phyloP scores from a whole-genome alignment of 2,797 vertebrate species.

The Sphenodon punctatus region DNA sequence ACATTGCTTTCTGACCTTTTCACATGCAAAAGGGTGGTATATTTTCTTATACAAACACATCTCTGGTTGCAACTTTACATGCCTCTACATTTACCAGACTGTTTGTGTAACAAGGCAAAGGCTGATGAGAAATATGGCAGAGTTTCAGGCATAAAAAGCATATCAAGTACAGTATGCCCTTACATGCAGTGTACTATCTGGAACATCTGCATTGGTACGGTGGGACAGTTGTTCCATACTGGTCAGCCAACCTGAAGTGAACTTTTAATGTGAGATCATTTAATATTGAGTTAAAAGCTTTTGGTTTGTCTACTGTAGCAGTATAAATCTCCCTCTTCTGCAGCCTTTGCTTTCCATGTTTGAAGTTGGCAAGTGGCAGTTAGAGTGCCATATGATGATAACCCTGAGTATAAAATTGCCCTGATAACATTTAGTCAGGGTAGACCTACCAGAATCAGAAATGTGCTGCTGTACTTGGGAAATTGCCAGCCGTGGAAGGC shows the following conservation, averaged over 20 bases:
- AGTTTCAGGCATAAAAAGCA: not conserved
- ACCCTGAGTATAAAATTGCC: slow-evolving; percentile 43
- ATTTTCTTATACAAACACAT: not conserved
- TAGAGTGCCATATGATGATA: not conserved
- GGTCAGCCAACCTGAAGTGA: not conserved
- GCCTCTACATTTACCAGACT: not conserved
- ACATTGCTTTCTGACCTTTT: rapidly evolving
- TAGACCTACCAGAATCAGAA: slow-evolving; percentile 47
- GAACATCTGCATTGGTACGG: slow-evolving; percentile 1
- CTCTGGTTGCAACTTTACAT: not conserved
- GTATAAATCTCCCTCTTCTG: not conserved
- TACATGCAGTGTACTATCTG: not conserved
- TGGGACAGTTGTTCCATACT: not conserved
- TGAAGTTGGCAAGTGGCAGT: slow-evolving; percentile 35
- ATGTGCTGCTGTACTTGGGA: slow-evolving; percentile 55
- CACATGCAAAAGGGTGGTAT: rapidly evolving
- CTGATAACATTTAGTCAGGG: slow-evolving; percentile 45
- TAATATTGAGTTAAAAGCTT: not conserved
- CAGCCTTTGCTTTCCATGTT: not conserved
- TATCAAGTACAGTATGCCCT: not conserved
- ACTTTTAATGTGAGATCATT: slow-evolving; percentile 20
- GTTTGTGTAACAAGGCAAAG: not conserved
- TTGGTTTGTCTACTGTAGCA: not conserved
- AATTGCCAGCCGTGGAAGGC: slow-evolving; percentile 41
- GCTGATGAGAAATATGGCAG: slow-evolving; percentile 20